These are phyloP conservation scores for Brevipalpus yothersi DNA, from an alignment of 1,140 invertebrate species.

Conservation along the genomic window DNA sequence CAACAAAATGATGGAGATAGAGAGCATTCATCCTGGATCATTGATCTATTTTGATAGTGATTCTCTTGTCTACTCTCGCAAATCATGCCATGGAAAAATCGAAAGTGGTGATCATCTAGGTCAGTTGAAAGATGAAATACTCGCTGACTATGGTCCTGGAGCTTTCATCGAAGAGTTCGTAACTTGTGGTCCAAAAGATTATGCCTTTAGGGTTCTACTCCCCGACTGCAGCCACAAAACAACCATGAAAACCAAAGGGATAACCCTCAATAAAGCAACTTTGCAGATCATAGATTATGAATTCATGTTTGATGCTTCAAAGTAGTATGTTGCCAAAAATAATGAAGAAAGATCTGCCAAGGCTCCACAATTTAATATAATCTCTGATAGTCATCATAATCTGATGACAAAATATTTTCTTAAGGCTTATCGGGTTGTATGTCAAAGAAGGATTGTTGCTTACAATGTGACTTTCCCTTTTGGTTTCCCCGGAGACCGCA, in stretches of 20 bases:
- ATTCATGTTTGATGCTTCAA: background rate
- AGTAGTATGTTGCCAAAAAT: background rate
- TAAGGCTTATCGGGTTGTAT: background rate
- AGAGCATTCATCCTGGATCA: background rate
- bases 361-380: background rate
- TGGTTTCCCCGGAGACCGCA: too few species aligned
- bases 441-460: background rate
- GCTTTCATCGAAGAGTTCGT: background rate
- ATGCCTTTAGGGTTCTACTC: background rate
- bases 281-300: too few species aligned
- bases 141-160: too few species aligned
- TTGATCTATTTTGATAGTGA: background rate
- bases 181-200: background rate
- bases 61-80: background rate
- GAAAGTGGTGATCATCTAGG: background rate
- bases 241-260: too few species aligned
- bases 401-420: too few species aligned
- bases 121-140: background rate
- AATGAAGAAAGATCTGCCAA: background rate
- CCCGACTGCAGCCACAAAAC: background rate
- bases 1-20: background rate
- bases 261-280: too few species aligned
- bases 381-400: too few species aligned
- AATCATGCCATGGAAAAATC: background rate
- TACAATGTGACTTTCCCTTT: background rate